Conservation (phyloP, 2,888 invertebrate genomes). For the Heliconius aoede region DNA sequence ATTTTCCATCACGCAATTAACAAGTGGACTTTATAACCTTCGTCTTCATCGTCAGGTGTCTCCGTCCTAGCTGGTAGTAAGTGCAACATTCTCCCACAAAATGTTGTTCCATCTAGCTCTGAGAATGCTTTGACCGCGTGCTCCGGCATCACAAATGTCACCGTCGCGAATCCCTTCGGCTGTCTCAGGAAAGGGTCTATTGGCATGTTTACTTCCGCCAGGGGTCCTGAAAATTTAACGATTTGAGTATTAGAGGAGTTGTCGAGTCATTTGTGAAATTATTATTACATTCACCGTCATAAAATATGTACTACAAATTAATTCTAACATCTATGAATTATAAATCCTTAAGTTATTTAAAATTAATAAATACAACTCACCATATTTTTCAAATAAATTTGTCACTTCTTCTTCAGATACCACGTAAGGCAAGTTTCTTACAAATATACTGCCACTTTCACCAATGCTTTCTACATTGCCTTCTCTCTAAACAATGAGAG, state of each 20-base stretch:
- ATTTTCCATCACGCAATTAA: too few relatives aligned
- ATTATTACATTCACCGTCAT: too few relatives aligned
- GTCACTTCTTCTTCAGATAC: conserved; percentile 93
- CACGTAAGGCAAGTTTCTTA: conserved; percentile 94
- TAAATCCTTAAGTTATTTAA: not conserved
- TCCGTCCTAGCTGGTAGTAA: conserved; percentile 93
- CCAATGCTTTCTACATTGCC: conserved; percentile 91
- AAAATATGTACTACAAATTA: too few relatives aligned
- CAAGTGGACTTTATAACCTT: conserved; percentile 56
- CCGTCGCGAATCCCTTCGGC: conserved; percentile 95
- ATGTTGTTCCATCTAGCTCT: conserved; percentile 94
- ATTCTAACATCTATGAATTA: not conserved
- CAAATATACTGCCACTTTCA: conserved; percentile 96
- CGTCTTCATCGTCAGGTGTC: conserved; percentile 72
- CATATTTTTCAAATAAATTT: conserved; percentile 92
- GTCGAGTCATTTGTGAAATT: not conserved
- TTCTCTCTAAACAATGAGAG: conserved; percentile 56
- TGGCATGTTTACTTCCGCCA: conserved; percentile 94
- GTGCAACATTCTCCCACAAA: conserved; percentile 97
- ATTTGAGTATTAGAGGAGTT: not conserved
- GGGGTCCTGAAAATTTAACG: conserved; percentile 84
- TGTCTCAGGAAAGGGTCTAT: conserved; percentile 92
- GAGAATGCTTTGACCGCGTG: conserved; percentile 95
- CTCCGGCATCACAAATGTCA: conserved; percentile 97
- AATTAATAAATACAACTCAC: conserved; percentile 68